Percentiles rank a stretch among this genome's conserved stretches.
Conservation (phyloP, 1,140 invertebrate genomes). For the Drosophila ohnishii region DNA sequence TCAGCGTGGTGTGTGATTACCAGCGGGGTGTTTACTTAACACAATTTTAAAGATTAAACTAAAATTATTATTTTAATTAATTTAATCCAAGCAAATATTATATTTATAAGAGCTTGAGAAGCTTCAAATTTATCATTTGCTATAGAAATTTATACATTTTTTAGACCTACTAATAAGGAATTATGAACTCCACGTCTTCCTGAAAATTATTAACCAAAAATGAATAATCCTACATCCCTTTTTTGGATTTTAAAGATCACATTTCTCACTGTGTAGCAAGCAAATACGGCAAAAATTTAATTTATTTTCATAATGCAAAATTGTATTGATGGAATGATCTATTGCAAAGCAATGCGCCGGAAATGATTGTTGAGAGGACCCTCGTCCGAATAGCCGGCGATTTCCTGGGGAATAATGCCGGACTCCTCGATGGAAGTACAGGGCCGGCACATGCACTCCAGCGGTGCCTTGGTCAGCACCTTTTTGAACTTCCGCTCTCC, state of each 20-base stretch:
- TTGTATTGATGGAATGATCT: constrained; percentile 37
- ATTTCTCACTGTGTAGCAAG: constrained; percentile 32
- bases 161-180: too few species aligned
- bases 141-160: too few species aligned
- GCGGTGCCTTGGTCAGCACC: constrained; percentile 94
- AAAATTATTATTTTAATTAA: too few species aligned
- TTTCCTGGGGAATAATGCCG: constrained; percentile 94
- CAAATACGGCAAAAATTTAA: constrained; percentile 42
- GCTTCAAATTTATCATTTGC: neutral
- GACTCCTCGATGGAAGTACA: constrained; percentile 94
- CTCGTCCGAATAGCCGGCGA: constrained; percentile 93
- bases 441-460: constrained; percentile 96
- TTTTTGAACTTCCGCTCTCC: constrained; percentile 94
- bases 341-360: constrained; percentile 84
- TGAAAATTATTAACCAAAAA: neutral
- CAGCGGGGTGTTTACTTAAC: neutral
- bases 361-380: constrained; percentile 89
- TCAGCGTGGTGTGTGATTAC: neutral
- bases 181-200: neutral
- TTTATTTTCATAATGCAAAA: constrained; percentile 58
- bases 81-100: too few species aligned
- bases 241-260: neutral
- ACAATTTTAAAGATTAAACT: neutral
- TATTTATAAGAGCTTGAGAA: too few species aligned
- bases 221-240: neutral